A percentile compares a stretch with the other conserved stretches of the same genome.
Evolutionary conservation across 2,888 invertebrate genomes (phyloP).

Genomic region (Syrista parreyssii): DNA sequence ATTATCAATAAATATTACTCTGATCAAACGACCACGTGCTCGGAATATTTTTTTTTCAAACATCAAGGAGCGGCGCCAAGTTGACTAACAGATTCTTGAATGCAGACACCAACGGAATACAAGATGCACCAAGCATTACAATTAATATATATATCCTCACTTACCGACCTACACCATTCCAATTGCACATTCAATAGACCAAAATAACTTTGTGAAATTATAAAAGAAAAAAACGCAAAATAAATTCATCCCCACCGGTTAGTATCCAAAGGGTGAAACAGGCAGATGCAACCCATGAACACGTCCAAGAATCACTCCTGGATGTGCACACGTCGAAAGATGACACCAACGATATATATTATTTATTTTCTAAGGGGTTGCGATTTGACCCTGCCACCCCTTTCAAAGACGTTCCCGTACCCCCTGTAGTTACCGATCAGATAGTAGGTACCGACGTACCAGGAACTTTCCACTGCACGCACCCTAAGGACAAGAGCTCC

Average conservation of each 20-base stretch:
- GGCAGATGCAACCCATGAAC: neutral
- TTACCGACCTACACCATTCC: no score
- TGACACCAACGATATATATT: conserved; percentile 47
- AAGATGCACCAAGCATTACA: no score
- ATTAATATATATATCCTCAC: no score
- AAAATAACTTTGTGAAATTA: no score
- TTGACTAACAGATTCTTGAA: no score
- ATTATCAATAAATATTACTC: no score
- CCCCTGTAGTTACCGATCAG: conserved; percentile 50
- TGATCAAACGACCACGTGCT: no score
- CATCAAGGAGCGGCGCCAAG: no score
- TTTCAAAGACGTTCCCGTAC: conserved; percentile 32
- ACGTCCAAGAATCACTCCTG: neutral
- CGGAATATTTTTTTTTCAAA: no score
- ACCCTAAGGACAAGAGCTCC: neutral
- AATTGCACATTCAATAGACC: no score
- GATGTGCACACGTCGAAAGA: conserved; percentile 28
- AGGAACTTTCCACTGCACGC: conserved; percentile 1
- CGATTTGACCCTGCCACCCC: conserved; percentile 37
- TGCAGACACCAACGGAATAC: no score
- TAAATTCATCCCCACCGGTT: neutral
- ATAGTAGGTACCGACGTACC: conserved; percentile 30
- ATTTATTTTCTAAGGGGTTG: conserved; percentile 60
- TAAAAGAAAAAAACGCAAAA: no score
- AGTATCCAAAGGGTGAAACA: neutral